phyloP scores from a whole-genome alignment of 2,797 vertebrate species.

The Myiotriccus ornatus region DNA sequence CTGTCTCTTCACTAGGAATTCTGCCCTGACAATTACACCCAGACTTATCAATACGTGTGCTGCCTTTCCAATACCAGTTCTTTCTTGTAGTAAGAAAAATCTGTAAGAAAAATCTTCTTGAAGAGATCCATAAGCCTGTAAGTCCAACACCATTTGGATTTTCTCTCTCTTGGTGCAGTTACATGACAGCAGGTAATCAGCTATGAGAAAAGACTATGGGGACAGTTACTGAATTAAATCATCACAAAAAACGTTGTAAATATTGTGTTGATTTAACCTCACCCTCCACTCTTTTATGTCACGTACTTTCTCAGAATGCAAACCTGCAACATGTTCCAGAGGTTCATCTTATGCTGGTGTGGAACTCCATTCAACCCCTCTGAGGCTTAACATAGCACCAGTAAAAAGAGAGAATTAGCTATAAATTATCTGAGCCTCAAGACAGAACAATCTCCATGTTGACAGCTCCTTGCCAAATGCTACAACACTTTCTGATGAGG shows the following conservation, averaged over 20 bases:
- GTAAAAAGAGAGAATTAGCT: not conserved
- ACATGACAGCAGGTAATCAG: not conserved
- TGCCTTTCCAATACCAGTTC: not conserved
- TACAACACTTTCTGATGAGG: not conserved
- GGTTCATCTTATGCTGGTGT: not conserved
- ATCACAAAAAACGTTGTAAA: conserved; percentile 16
- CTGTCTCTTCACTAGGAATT: conserved; percentile 13
- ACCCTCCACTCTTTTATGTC: not conserved
- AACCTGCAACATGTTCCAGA: not conserved
- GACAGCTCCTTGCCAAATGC: not conserved
- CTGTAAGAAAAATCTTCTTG: not conserved
- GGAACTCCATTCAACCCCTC: not conserved
- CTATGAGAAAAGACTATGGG: not conserved
- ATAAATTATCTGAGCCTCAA: not conserved
- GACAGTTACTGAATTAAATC: conserved; percentile 29
- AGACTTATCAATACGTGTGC: not conserved
- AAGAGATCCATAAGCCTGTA: not conserved
- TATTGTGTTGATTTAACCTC: conserved; percentile 23
- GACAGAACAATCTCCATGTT: not conserved
- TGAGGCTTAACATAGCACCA: not conserved
- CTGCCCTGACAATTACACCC: not conserved
- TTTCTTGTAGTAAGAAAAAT: not conserved
- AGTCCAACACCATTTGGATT: not conserved
- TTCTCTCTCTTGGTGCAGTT: not conserved
- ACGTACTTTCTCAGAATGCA: not conserved